These are phyloP conservation scores for Emydocephalus ijimae DNA, from an alignment of 2,113 vertebrate genomes.

Conservation along the genomic window DNA sequence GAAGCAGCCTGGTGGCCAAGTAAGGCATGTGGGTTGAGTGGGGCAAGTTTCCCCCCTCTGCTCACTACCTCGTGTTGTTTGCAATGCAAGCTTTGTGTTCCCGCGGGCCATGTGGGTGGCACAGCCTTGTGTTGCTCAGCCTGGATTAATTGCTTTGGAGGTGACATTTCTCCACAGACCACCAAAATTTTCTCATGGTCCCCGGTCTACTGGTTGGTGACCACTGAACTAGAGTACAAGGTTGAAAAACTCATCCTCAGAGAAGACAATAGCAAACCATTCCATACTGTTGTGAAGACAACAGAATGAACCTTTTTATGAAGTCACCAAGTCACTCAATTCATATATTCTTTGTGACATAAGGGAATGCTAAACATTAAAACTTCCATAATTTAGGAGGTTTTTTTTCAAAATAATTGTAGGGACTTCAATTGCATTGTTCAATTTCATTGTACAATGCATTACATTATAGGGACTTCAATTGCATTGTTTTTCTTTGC, in stretches of 20 bases:
- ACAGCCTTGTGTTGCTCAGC: no score
- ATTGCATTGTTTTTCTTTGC: not conserved
- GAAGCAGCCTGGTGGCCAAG: no score
- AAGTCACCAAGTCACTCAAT: not conserved
- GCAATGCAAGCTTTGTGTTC: no score
- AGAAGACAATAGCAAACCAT: not conserved
- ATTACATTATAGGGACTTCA: not conserved
- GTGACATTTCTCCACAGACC: no score
- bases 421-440: not conserved
- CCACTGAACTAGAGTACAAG: not conserved
- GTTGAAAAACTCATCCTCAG: not conserved
- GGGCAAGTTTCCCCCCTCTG: no score
- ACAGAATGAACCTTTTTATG: not conserved
- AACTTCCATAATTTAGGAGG: not conserved
- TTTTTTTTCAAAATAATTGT: not conserved
- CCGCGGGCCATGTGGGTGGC: no score
- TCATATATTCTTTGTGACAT: not conserved
- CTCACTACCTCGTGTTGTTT: no score
- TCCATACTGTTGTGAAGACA: not conserved
- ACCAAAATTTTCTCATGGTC: no score
- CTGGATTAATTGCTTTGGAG: no score
- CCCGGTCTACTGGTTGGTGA: no score
- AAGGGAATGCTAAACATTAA: not conserved
- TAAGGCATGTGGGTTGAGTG: no score
- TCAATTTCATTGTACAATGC: no score